phyloP scores from a whole-genome alignment of 2,797 vertebrate species.

The Sylvilagus floridanus region DNA sequence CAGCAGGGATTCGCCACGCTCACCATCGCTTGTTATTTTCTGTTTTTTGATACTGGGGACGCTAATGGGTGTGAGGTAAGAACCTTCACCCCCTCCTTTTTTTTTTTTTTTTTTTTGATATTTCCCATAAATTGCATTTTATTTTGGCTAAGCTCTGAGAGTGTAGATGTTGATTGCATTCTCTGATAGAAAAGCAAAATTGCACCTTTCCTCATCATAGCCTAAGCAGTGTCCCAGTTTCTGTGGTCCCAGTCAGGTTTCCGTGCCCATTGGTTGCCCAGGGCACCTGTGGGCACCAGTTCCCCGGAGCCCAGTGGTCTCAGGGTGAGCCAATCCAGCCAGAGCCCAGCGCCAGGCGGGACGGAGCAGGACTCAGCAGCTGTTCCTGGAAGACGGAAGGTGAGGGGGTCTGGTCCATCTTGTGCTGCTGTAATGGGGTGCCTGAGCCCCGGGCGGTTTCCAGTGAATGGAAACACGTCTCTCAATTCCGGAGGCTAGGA shows the following conservation, averaged over 20 bases:
- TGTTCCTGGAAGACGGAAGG: not conserved
- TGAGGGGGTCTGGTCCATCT: not conserved
- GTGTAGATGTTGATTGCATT: not conserved
- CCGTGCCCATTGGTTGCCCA: not conserved
- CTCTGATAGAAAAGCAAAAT: slow-evolving; percentile 3
- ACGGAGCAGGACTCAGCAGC: not conserved
- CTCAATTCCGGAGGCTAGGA: not conserved
- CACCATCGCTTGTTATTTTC: not conserved
- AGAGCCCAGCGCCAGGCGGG: not conserved
- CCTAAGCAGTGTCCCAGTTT: not conserved
- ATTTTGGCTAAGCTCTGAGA: not conserved
- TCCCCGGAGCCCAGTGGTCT: not conserved
- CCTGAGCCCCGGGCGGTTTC: not conserved
- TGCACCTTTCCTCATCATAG: not conserved
- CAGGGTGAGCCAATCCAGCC: not conserved
- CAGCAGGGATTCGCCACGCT: not conserved
- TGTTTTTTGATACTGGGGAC: not conserved
- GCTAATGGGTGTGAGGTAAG: not conserved
- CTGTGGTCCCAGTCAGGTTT: not conserved
- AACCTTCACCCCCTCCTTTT: not conserved
- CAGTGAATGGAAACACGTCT: not conserved
- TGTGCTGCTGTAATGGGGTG: not conserved
- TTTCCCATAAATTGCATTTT: slow-evolving; percentile 6
- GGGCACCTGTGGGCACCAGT: not conserved
- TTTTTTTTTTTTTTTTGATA: not conserved